phyloP scores from a whole-genome alignment of 2,888 invertebrate species.

The Thumatha senex region DNA sequence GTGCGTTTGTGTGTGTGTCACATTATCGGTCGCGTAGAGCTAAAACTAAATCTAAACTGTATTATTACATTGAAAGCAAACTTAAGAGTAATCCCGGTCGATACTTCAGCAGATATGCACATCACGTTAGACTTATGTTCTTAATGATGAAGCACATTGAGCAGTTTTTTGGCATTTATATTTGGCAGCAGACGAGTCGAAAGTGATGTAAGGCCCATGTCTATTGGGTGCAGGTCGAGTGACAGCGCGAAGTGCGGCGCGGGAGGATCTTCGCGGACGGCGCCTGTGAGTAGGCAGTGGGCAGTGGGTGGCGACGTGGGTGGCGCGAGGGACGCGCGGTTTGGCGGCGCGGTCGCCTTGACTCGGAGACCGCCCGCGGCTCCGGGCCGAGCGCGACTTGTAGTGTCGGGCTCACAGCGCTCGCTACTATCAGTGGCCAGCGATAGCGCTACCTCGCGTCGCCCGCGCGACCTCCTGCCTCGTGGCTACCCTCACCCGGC shows the following conservation, averaged over 20 bases:
- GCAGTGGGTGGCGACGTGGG: constrained; percentile 69
- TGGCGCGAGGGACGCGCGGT: constrained; percentile 54
- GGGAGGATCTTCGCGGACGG: constrained; percentile 76
- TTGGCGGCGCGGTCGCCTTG: constrained; percentile 37
- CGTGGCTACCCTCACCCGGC: constrained; percentile 67
- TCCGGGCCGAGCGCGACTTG: constrained; percentile 46
- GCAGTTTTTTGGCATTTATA: not conserved
- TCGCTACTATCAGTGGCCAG: constrained; percentile 80
- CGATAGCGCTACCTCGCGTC: constrained; percentile 76
- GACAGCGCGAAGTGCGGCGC: constrained; percentile 86
- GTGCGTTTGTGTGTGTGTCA: too few relatives aligned
- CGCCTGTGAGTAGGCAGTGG: constrained; percentile 83
- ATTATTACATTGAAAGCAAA: too few relatives aligned
- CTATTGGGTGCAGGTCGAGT: constrained; percentile 80
- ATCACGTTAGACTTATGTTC: too few relatives aligned
- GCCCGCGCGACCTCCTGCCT: constrained; percentile 68
- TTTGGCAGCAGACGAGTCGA: constrained; percentile 37
- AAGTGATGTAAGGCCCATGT: constrained; percentile 37
- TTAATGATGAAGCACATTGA: not conserved
- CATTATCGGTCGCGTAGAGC: too few relatives aligned
- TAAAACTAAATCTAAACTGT: too few relatives aligned
- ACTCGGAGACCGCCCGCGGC: constrained; percentile 46
- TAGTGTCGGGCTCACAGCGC: constrained; percentile 70
- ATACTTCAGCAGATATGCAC: too few relatives aligned
- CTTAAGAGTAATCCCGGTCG: too few relatives aligned